A percentile compares a stretch with the other conserved stretches of the same genome.
Conservation (phyloP, 2,888 invertebrate species). For the Stenodema calcarata region DNA sequence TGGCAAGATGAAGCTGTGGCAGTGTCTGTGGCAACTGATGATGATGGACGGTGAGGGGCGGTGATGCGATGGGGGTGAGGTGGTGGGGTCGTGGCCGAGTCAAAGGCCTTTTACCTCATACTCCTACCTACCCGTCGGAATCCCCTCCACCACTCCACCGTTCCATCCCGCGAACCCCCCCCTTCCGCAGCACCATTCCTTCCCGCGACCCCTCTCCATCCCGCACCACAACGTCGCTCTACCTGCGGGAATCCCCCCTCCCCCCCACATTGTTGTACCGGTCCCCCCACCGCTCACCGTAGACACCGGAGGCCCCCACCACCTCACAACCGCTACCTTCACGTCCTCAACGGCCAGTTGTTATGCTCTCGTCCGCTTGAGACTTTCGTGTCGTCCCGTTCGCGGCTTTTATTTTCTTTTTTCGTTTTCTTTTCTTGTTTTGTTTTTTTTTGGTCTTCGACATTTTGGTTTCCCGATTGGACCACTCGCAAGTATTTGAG, state of each 20-base stretch:
- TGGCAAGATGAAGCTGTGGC: no score
- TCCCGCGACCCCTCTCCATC: background rate
- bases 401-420: background rate
- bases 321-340: background rate
- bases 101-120: no score
- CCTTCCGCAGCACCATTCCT: background rate
- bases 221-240: background rate
- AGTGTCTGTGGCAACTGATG: no score
- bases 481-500: background rate
- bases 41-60: no score
- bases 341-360: slow-evolving; percentile 9
- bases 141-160: background rate
- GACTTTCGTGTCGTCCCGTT: background rate
- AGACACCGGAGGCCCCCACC: background rate
- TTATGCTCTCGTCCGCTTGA: background rate
- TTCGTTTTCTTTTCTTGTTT: background rate
- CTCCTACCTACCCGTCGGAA: background rate
- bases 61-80: no score
- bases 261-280: background rate
- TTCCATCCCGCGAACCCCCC: background rate
- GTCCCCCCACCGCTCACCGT: background rate
- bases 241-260: background rate
- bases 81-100: no score
- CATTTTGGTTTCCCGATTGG: no score
- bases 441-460: background rate